These are phyloP conservation scores for Pyrgus malvae DNA, from an alignment of 2,888 invertebrate genomes.

Conservation along the genomic window DNA sequence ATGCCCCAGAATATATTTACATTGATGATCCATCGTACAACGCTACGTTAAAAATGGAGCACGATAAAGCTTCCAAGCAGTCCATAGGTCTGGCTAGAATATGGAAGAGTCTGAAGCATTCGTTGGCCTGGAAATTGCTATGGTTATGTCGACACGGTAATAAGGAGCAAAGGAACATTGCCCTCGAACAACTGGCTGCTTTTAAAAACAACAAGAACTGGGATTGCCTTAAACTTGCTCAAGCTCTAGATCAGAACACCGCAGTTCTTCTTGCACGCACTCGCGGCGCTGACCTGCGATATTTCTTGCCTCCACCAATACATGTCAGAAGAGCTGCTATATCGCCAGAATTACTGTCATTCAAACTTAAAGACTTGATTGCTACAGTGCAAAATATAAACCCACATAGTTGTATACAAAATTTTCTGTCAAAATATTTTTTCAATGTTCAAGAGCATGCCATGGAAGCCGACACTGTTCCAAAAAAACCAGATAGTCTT, in stretches of 20 bases:
- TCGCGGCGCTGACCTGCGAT: conserved; percentile 85
- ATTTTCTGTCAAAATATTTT: conserved; percentile 69
- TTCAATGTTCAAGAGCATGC: conserved; percentile 65
- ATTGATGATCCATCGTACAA: conserved; percentile 69
- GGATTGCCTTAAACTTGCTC: conserved; percentile 89
- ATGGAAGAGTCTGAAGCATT: conserved; percentile 85
- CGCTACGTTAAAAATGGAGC: conserved; percentile 51
- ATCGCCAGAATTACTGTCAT: conserved; percentile 63
- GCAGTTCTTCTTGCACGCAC: conserved; percentile 90
- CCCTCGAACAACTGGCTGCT: conserved; percentile 84
- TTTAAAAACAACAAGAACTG: conserved; percentile 85
- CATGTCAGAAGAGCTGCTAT: conserved; percentile 65
- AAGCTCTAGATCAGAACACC: conserved; percentile 88
- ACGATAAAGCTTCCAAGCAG: conserved; percentile 49
- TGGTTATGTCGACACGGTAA: conserved; percentile 85
- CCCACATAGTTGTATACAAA: conserved; percentile 63
- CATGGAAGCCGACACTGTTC: conserved; percentile 62
- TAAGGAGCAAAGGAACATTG: conserved; percentile 82
- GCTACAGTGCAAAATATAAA: conserved; percentile 49
- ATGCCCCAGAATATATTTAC: conserved; percentile 68
- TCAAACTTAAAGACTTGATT: conserved; percentile 60
- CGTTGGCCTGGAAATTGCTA: conserved; percentile 84
- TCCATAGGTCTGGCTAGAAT: conserved; percentile 58
- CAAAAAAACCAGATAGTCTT: conserved; percentile 65
- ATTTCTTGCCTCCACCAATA: conserved; percentile 87